A percentile compares a stretch with the other conserved stretches of the same genome.
phyloP scores from a whole-genome alignment of 2,888 invertebrate genomes.

The Timema podura region DNA sequence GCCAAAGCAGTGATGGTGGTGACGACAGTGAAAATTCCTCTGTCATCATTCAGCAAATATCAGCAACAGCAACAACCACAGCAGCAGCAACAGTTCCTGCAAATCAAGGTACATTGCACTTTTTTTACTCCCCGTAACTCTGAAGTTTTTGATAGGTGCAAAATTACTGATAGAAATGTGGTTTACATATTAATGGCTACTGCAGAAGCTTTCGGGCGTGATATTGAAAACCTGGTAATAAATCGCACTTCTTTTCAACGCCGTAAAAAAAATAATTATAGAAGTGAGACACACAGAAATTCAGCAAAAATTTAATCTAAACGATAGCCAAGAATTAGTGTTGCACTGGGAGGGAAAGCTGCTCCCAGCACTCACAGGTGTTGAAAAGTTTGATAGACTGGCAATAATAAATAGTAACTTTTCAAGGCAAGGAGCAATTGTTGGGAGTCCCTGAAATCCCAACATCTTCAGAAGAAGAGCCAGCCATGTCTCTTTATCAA shows the following conservation, averaged over 20 bases:
- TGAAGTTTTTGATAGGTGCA: too few species aligned
- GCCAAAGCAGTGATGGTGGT: background rate
- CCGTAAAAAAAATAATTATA: too few species aligned
- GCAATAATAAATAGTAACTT: background rate
- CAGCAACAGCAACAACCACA: background rate
- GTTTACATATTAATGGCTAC: too few species aligned
- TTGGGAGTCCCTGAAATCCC: too few species aligned
- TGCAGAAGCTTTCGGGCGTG: too few species aligned
- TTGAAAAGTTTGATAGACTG: background rate
- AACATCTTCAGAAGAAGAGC: too few species aligned
- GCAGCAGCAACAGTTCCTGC: too few species aligned
- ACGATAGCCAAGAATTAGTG: conserved; percentile 4
- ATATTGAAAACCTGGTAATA: too few species aligned
- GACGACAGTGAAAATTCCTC: conserved; percentile 7
- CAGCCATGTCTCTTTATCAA: conserved; percentile 7
- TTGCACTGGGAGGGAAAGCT: conserved; percentile 12
- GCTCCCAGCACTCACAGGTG: background rate
- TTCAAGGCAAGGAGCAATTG: too few species aligned
- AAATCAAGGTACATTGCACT: too few species aligned
- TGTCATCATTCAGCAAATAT: background rate
- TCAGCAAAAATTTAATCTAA: background rate
- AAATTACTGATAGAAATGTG: background rate
- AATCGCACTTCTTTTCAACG: too few species aligned
- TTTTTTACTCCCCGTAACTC: too few species aligned
- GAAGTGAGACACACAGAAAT: background rate